A percentile compares a stretch with the other conserved stretches of the same genome.
These are phyloP conservation scores for Galerucella nymphaeae DNA, from an alignment of 2,888 invertebrate species.

Conservation along the genomic window DNA sequence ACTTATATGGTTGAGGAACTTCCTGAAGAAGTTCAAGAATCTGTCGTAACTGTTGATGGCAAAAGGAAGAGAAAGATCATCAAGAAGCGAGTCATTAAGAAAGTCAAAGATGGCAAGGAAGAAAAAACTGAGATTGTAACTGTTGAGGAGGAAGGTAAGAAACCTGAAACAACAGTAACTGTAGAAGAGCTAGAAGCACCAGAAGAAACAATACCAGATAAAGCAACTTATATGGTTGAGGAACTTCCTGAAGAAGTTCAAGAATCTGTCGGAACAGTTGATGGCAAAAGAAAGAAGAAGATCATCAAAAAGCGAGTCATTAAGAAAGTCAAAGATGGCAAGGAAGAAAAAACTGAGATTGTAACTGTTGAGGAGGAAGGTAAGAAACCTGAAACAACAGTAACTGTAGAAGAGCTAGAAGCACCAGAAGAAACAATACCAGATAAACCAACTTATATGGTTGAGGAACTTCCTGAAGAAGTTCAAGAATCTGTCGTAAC, in stretches of 20 bases:
- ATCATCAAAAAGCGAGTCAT: conserved; percentile 45
- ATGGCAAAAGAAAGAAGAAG: conserved; percentile 51
- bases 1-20: conserved; percentile 57
- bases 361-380: conserved; percentile 60
- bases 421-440: conserved; percentile 39
- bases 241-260: conserved; percentile 54
- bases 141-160: conserved; percentile 62
- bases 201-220: conserved; percentile 54
- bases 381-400: conserved; percentile 54
- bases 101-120: conserved; percentile 61
- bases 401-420: conserved; percentile 48
- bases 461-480: conserved; percentile 52
- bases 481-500: conserved; percentile 52
- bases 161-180: conserved; percentile 60
- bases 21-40: conserved; percentile 59
- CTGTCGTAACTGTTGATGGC: conserved; percentile 49
- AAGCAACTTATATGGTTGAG: conserved; percentile 41
- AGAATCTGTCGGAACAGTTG: conserved; percentile 35
- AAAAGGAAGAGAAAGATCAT: conserved; percentile 53
- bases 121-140: conserved; percentile 65
- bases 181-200: conserved; percentile 55
- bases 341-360: conserved; percentile 53
- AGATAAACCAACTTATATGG: conserved; percentile 29
- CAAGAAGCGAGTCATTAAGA: conserved; percentile 63
- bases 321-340: conserved; percentile 50